Evolutionary conservation across 2,888 invertebrate genomes (phyloP).

Genomic region (Cataglyphis albicans): DNA sequence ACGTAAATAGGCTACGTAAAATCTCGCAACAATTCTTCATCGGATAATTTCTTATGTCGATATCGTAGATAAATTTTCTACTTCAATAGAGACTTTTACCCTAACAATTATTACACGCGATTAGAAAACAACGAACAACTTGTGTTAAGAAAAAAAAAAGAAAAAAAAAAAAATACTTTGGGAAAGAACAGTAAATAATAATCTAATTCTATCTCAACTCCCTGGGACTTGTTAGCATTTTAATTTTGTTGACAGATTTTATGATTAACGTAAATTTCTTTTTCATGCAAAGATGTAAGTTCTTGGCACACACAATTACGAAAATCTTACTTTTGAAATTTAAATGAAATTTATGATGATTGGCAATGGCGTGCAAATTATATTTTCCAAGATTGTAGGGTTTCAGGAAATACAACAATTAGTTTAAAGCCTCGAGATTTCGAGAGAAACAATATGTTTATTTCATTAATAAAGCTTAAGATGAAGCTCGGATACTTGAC

Average conservation of each 20-base stretch:
- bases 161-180: background rate
- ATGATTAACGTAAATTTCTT: background rate
- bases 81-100: background rate
- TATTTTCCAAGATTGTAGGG: background rate
- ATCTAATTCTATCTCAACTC: background rate
- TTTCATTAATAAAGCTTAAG: background rate
- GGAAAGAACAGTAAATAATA: background rate
- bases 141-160: background rate
- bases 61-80: conserved; percentile 1
- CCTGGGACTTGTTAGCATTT: background rate
- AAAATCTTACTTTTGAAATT: background rate
- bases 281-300: background rate
- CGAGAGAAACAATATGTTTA: background rate
- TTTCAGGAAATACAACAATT: background rate
- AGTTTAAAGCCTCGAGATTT: background rate
- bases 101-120: background rate
- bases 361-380: background rate
- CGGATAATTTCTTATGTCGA: background rate
- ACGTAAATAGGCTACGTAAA: background rate
- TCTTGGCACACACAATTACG: background rate
- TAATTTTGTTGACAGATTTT: background rate
- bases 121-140: no score
- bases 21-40: background rate
- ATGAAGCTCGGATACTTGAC: background rate
- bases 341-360: background rate